Evolutionary conservation across 2,888 invertebrate genomes (phyloP).

Genomic region (Apotomis capreana): DNA sequence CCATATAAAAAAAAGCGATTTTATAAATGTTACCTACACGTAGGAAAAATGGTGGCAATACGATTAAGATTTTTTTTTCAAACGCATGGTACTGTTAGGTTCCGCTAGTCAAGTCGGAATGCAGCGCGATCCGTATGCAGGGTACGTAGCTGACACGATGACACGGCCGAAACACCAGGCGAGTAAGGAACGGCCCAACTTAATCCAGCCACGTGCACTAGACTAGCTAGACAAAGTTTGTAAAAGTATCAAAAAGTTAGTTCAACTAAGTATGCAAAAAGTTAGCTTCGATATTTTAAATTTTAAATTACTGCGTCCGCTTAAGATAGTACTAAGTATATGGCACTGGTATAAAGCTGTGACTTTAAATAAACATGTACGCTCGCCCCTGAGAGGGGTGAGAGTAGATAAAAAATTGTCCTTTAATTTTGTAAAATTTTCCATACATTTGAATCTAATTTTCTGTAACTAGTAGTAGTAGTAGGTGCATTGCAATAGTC

Average conservation of each 20-base stretch:
- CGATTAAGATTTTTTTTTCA: conserved; percentile 13
- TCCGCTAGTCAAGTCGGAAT: conserved; percentile 69
- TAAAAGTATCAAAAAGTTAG: conserved; percentile 2
- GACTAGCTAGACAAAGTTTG: conserved; percentile 5
- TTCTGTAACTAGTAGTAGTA: no score
- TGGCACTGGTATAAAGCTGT: no score
- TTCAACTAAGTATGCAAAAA: not conserved
- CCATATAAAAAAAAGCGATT: not conserved
- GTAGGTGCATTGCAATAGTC: no score
- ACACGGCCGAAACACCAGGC: conserved; percentile 24
- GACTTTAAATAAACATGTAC: no score
- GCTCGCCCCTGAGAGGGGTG: no score
- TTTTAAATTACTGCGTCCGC: not conserved
- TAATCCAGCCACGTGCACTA: conserved; percentile 30
- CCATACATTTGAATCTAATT: no score
- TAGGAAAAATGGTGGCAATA: not conserved
- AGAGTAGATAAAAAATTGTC: no score
- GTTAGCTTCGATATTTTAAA: not conserved
- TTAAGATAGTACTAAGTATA: not conserved
- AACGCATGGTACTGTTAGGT: conserved; percentile 61
- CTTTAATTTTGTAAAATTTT: no score
- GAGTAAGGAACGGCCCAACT: conserved; percentile 44
- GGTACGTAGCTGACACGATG: conserved; percentile 46
- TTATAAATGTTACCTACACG: not conserved
- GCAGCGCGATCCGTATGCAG: conserved; percentile 57